Base-by-base conservation (phyloP, 2,797 vertebrate genomes). In the Carduelis carduelis region DNA sequence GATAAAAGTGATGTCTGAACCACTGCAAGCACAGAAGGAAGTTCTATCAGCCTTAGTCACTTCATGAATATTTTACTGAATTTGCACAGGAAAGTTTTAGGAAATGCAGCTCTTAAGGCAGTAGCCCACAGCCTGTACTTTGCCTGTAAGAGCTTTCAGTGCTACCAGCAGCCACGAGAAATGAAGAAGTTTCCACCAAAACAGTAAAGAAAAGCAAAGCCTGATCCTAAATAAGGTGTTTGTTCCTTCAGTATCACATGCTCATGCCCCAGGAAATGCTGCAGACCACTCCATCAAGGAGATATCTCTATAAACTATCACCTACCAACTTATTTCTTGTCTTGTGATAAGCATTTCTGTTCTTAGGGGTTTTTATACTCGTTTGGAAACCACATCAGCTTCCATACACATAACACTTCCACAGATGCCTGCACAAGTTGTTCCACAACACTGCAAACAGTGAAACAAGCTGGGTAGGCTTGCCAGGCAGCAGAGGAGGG, bases 1-100 rank as follows among this genome's bases (percentile, higher is more conserved):
- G 64, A 87, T 52, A 63, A 78, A 94, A 90, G 68, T 32, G 53
- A 57, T 75, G 66, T 19, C 74, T 90, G 75, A 89, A 83, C 82
- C 75, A 75, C 2, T 69, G 46, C 37, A 85, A 93, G 70, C 41
- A 80, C 19, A 61, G 34, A 64, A 91, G 49, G 39, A 96, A 95
- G 77, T 50, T 91, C 69, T 68, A 81, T 76, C 80, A 75, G 75
- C n/a, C 55, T 69, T 27, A 49, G n/a, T 41, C 76, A 64, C 70
- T 66, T 41, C 50, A 85, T 75, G 20, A 85, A 84, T 90, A 86
- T 83, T 95, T 85, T 75, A 93, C 4, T 77, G 30, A 64, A 71
- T 80, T 53, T 89, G 47, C 52, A 72, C 19, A 60, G 68, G 14
- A 14, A 83, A 78, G 22, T 75, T 76, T 60, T 61, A 93, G 43